Percentiles rank a stretch among this genome's conserved stretches.
Evolutionary conservation across 1,140 invertebrate species (phyloP).

Genomic region (Drosophila nigrodunni): DNA sequence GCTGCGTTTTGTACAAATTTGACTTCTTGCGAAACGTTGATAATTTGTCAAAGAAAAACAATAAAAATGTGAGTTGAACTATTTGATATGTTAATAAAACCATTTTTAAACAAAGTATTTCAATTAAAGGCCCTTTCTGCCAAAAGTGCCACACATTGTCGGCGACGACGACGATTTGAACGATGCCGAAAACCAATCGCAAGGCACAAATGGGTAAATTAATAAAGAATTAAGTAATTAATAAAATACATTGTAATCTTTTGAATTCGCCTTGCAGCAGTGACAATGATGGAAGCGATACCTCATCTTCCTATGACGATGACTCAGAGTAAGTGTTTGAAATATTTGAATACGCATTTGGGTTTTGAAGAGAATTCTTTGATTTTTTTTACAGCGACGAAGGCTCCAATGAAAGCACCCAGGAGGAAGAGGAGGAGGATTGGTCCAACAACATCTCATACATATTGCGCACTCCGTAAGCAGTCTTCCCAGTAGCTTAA

Average conservation of each 20-base stretch:
- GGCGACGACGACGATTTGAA: conserved; percentile 47
- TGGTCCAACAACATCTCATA: not conserved
- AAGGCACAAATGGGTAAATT: conserved; percentile 1
- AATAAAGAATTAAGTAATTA: not conserved
- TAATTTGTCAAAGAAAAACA: not conserved
- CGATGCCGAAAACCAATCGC: conserved; percentile 7
- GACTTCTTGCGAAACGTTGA: not conserved
- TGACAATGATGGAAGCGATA: conserved; percentile 1
- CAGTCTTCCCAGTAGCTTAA: not conserved
- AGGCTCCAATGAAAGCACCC: conserved; percentile 6
- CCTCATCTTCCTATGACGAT: not conserved
- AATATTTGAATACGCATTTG: not conserved
- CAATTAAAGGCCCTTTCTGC: conserved; percentile 35
- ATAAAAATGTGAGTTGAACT: conserved; percentile 23
- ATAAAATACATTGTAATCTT: not conserved
- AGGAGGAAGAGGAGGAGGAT: conserved; percentile 3
- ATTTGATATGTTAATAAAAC: not conserved
- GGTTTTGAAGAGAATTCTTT: not conserved
- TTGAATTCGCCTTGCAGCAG: not conserved
- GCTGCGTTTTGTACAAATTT: not conserved
- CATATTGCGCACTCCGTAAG: not conserved
- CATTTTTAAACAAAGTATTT: not conserved
- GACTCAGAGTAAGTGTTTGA: conserved; percentile 12
- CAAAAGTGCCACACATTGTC: conserved; percentile 51
- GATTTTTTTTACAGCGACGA: conserved; percentile 1